Base-by-base conservation (phyloP, 2,888 invertebrate genomes). In the Macrophya annulata region DNA sequence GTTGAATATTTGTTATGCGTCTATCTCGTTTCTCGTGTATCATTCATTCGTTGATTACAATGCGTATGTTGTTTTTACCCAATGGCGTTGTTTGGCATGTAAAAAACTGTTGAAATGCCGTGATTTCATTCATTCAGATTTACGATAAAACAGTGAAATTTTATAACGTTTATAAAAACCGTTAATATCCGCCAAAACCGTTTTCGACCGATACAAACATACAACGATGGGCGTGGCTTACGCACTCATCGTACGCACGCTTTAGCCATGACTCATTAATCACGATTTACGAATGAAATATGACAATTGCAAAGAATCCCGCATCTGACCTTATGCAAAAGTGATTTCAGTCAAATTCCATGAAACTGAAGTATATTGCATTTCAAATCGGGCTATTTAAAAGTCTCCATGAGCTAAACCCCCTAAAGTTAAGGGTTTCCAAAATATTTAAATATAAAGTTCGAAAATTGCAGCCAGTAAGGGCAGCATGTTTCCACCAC, bases 191-290 rank as follows among this genome's bases (percentile, higher is more conserved):
- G 10, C 3, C 68, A 25, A 12, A 72, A 21, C 72, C 0, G 72
- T 72, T 45, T 72, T 43, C 45, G 45, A 21, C 45, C 31, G 55
- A 12, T 12, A 40, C 31, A 8, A 62, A 25, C 62, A n/a, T 62
- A 62, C 71, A n/a, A n/a, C 9, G 51, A 77, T 55, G 77, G 77
- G 77, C 77, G 77, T 77, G 77, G 77, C 77, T 51, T 77, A 77
- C 77, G 51, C 12, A n/a, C 31, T 77, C 55, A 55, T 51, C 77
- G 77, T 77, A 77, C 77, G 51, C 77, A 48, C 77, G 77, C 43
- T 55, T 77, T 17, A 25, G 17, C 31, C 55, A 77, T 77, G 77
- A 77, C 48, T 77, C 77, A 77, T 25, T 55, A 37, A 6, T 55
- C 77, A 31, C 55, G 25, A 55, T n/a, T 77, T 9, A 31, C 31